Percentiles rank a stretch among this genome's conserved stretches.
These are phyloP conservation scores for Oryzias celebensis DNA, from an alignment of 2,113 vertebrate species.

Conservation along the genomic window DNA sequence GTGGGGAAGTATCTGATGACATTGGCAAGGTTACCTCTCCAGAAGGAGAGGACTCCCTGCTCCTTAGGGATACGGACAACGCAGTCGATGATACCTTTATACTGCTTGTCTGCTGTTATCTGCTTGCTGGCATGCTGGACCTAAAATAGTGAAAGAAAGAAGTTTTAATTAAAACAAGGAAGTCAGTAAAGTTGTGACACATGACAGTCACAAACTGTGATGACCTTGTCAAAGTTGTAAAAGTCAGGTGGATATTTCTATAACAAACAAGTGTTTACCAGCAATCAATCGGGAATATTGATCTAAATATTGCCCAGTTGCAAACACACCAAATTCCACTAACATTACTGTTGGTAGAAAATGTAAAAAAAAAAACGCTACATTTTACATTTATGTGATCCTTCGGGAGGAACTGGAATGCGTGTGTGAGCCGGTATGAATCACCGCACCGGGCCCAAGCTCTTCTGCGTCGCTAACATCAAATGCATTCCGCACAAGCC, in stretches of 20 bases:
- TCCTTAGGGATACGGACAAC: slow-evolving; percentile 87
- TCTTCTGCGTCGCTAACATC: not conserved
- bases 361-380: too few species aligned
- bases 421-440: slow-evolving; percentile 23
- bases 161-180: not conserved
- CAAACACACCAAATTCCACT: not conserved
- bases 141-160: slow-evolving; percentile 49
- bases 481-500: not conserved
- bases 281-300: not conserved
- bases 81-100: slow-evolving; percentile 90
- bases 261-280: not conserved
- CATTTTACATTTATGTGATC: not conserved
- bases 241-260: not conserved
- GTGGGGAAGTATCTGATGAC: slow-evolving; percentile 92
- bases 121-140: slow-evolving; percentile 91
- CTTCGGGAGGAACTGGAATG: not conserved
- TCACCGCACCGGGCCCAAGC: slow-evolving; percentile 3
- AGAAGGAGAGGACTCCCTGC: slow-evolving; percentile 87
- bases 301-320: not conserved
- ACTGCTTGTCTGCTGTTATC: slow-evolving; percentile 84
- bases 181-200: not conserved
- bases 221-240: slow-evolving; percentile 57
- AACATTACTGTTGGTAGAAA: too few species aligned
- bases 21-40: slow-evolving; percentile 91
- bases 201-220: slow-evolving; percentile 32